phyloP scores from a whole-genome alignment of 2,797 vertebrate genomes.

The Darevskia nairensis region DNA sequence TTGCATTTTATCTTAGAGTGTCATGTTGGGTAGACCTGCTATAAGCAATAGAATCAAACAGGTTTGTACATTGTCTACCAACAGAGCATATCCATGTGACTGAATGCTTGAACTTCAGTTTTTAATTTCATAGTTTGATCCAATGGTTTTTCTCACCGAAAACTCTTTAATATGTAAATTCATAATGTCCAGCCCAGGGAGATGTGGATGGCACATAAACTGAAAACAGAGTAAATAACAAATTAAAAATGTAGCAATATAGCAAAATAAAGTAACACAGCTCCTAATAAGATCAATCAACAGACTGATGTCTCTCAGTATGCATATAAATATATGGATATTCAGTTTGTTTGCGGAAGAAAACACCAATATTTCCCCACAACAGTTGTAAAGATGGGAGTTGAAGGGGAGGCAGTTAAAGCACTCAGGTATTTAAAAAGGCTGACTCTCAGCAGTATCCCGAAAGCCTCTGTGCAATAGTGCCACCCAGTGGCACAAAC shows the following conservation, averaged over 20 bases:
- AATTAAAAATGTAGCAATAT: background rate
- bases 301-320: no score
- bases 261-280: background rate
- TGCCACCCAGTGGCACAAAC: constrained; percentile 28
- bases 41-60: background rate
- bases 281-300: background rate
- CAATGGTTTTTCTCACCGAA: background rate
- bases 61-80: background rate
- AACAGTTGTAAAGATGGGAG: background rate
- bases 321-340: background rate
- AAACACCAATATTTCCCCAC: background rate
- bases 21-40: background rate
- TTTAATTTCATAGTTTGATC: background rate
- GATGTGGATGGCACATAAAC: no score
- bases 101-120: background rate
- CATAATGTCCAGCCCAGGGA: background rate
- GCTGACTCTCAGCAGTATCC: background rate
- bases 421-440: background rate
- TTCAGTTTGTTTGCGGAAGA: background rate
- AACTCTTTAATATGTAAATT: background rate
- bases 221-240: no score
- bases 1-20: background rate
- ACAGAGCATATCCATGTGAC: background rate
- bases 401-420: background rate
- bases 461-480: background rate